Percentiles rank a stretch among this genome's conserved stretches.
phyloP scores from a whole-genome alignment of 1,140 invertebrate genomes.

The Drosophila santomea region DNA sequence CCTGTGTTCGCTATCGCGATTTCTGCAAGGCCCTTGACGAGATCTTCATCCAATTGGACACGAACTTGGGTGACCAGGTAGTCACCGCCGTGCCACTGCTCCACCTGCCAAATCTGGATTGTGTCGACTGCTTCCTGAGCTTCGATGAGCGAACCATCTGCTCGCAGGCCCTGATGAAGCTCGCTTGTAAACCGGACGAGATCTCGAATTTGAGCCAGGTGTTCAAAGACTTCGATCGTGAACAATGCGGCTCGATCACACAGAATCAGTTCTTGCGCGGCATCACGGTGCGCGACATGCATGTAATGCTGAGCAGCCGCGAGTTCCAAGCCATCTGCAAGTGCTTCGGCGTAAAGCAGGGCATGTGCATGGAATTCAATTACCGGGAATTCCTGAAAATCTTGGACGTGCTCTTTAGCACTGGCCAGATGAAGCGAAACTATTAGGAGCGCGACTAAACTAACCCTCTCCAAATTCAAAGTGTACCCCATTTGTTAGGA shows the following conservation, averaged over 20 bases:
- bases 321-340: slow-evolving; percentile 88
- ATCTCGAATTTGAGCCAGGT: slow-evolving; percentile 86
- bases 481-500: slow-evolving; percentile 7
- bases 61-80: slow-evolving; percentile 85
- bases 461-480: slow-evolving; percentile 24
- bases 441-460: slow-evolving; percentile 36
- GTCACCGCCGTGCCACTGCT: slow-evolving; percentile 87
- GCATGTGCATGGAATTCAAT: slow-evolving; percentile 75
- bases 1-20: slow-evolving; percentile 87
- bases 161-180: slow-evolving; percentile 87
- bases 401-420: slow-evolving; percentile 67
- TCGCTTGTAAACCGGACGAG: slow-evolving; percentile 87
- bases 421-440: slow-evolving; percentile 77
- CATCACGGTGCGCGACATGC: slow-evolving; percentile 87
- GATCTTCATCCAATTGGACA: slow-evolving; percentile 88
- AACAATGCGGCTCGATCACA: slow-evolving; percentile 87
- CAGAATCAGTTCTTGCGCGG: slow-evolving; percentile 87
- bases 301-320: slow-evolving; percentile 86
- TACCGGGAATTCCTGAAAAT: slow-evolving; percentile 81
- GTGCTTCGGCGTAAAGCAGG: slow-evolving; percentile 88
- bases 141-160: slow-evolving; percentile 88
- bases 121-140: slow-evolving; percentile 88
- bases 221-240: slow-evolving; percentile 88
- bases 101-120: slow-evolving; percentile 87
- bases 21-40: slow-evolving; percentile 88